These are phyloP conservation scores for Drosophila sproati DNA, from an alignment of 1,140 invertebrate species.

Conservation along the genomic window DNA sequence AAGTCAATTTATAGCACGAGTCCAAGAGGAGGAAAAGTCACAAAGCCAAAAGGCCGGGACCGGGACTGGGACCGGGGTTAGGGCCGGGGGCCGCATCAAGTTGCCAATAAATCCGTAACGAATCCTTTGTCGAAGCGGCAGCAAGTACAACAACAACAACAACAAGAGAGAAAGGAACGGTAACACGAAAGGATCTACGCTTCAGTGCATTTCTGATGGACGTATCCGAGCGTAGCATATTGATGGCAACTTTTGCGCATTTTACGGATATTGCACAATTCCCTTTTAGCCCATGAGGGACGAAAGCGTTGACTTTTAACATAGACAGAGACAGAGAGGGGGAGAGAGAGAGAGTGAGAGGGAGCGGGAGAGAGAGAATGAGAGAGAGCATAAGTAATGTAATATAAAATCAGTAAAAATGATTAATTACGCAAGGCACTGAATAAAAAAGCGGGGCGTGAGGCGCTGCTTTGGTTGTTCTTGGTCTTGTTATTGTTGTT, in stretches of 20 bases:
- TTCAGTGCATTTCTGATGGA: slow-evolving; percentile 82
- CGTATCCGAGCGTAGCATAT: slow-evolving; percentile 83
- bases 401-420: slow-evolving; percentile 61
- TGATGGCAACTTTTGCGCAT: slow-evolving; percentile 82
- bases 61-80: slow-evolving; percentile 13
- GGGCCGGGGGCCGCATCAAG: slow-evolving; percentile 47
- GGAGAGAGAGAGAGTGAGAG: not conserved
- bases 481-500: too few relatives aligned
- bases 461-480: not conserved
- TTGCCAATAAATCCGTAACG: slow-evolving; percentile 82
- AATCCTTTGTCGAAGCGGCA: slow-evolving; percentile 73
- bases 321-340: slow-evolving; percentile 8
- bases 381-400: slow-evolving; percentile 15
- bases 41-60: slow-evolving; percentile 15
- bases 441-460: slow-evolving; percentile 10
- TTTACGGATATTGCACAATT: slow-evolving; percentile 83
- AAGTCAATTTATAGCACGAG: slow-evolving; percentile 80
- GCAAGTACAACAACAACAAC: too few relatives aligned
- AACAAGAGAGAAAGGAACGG: slow-evolving; percentile 11
- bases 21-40: slow-evolving; percentile 31
- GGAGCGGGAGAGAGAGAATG: not conserved
- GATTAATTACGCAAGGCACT: slow-evolving; percentile 70
- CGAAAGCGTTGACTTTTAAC: slow-evolving; percentile 42
- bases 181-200: slow-evolving; percentile 79
- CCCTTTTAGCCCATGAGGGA: slow-evolving; percentile 24